Conservation (phyloP, 2,888 invertebrate genomes). For the Nomada hirtipes region DNA sequence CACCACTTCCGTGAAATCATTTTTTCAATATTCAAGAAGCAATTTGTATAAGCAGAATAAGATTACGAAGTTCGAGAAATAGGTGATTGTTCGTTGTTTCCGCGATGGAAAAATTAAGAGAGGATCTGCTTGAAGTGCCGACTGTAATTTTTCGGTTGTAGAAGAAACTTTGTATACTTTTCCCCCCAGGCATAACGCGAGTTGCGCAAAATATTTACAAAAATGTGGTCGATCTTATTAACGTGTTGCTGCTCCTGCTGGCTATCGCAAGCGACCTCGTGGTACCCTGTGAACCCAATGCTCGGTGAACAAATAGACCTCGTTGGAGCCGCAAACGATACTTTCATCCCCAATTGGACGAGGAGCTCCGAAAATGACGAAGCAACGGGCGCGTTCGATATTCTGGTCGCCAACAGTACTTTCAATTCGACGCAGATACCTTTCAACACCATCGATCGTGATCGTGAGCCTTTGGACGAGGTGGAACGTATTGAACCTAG, state of each 20-base stretch:
- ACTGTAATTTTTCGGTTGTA: not conserved
- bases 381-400: conserved; percentile 25
- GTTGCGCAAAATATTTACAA: not conserved
- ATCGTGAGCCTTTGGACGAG: conserved; percentile 75
- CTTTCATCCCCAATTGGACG: conserved; percentile 42
- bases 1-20: too few species aligned
- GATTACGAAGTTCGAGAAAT: not conserved
- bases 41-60: too few species aligned
- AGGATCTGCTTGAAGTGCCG: not conserved
- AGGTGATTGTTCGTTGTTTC: not conserved
- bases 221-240: conserved; percentile 29
- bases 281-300: conserved; percentile 55
- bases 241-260: conserved; percentile 26
- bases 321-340: conserved; percentile 42
- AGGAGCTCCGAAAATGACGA: conserved; percentile 33
- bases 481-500: conserved; percentile 76
- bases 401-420: conserved; percentile 21
- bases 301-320: conserved; percentile 67
- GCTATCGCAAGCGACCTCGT: conserved; percentile 34
- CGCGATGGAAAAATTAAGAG: not conserved
- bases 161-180: too few species aligned
- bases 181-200: not conserved
- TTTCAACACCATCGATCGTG: conserved; percentile 62
- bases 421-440: conserved; percentile 47
- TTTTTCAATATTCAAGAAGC: too few species aligned